Evolutionary conservation across 2,888 invertebrate species (phyloP).

Genomic region (Chouioia cunea): DNA sequence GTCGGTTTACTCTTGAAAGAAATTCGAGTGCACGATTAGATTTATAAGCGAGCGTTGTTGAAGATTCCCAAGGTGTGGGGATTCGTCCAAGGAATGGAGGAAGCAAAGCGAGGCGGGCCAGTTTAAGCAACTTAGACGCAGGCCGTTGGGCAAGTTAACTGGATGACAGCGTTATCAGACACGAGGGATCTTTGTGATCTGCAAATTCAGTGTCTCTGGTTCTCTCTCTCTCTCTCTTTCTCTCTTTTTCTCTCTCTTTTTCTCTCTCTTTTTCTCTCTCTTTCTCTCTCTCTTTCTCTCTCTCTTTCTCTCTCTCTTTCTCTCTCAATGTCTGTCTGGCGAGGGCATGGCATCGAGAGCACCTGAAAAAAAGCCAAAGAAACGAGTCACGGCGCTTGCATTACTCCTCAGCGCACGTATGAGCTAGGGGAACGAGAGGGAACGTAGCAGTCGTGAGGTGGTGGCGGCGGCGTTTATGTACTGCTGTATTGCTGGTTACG

Average conservation of each 20-base stretch:
- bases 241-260: conserved; percentile 15
- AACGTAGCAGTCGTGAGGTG: conserved; percentile 15
- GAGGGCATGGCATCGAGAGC: too few species aligned
- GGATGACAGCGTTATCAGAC: too few species aligned
- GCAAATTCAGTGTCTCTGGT: conserved; percentile 39
- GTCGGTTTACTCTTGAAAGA: not conserved
- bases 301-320: conserved; percentile 1
- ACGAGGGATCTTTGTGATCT: too few species aligned
- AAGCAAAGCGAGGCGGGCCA: too few species aligned
- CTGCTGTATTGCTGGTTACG: conserved; percentile 11
- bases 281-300: conserved; percentile 19
- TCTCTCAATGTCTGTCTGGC: conserved; percentile 4
- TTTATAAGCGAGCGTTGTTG: too few species aligned
- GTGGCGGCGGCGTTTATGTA: not conserved
- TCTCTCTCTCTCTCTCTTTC: conserved; percentile 21
- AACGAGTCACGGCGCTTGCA: too few species aligned
- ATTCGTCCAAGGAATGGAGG: too few species aligned
- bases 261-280: conserved; percentile 41
- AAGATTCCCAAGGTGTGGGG: too few species aligned
- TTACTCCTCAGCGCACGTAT: too few species aligned
- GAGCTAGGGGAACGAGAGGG: conserved; percentile 18
- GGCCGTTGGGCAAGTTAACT: too few species aligned
- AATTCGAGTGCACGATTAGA: too few species aligned
- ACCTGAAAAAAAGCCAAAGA: too few species aligned
- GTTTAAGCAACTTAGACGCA: conserved; percentile 9